Evolutionary conservation across 2,888 invertebrate species (phyloP), one percentile per base, ranked within the genome.

Genomic region (Ischnus inquisitorius): DNA sequence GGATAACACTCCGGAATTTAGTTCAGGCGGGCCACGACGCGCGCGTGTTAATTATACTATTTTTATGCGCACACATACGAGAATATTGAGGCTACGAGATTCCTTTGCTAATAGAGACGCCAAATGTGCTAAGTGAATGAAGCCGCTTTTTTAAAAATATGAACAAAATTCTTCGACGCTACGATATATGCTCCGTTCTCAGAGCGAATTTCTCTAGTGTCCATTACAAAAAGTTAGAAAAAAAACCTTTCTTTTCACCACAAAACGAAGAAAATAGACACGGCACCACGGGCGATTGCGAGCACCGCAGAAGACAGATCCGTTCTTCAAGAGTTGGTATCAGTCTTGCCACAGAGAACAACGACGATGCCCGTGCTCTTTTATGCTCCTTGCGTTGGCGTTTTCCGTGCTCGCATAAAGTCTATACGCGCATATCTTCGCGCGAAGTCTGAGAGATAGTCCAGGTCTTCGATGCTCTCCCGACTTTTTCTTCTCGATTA

Each of bases 381-480:
- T 89, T 87, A 87, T 89, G 85, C 86, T 85, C 84, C 78, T 87
- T 84, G 90, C 90, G 89, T 91, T 90, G 90, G 89, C 90, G 88
- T 90, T 89, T 84, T 83, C 82, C 89, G 87, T 88, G 89, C 89
- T 89, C 88, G 83, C 88, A 89, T 90, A 90, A 90, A 90, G 84
- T 87, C 65, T 82, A 62, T 54, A 48, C 60, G 39, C n/a, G 68
- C 28, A 43, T 43, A 60, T 67, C 57, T 77, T 57, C 39, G 60
- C 19, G 19, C 3, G 19, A 22, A 22, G 22, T 54, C 28, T 28
- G 28, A 34, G 80, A 86, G 89, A 91, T 91, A 90, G 87, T 85
- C 87, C 76, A 54, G 57, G 39, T 67, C 67, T 57, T 68, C 88
- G 87, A 89, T 88, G 87, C 79, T 80, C 86, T 82, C 57, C 1